Conservation (phyloP, 1,140 invertebrate species). For the Sminthurides bifidus region DNA sequence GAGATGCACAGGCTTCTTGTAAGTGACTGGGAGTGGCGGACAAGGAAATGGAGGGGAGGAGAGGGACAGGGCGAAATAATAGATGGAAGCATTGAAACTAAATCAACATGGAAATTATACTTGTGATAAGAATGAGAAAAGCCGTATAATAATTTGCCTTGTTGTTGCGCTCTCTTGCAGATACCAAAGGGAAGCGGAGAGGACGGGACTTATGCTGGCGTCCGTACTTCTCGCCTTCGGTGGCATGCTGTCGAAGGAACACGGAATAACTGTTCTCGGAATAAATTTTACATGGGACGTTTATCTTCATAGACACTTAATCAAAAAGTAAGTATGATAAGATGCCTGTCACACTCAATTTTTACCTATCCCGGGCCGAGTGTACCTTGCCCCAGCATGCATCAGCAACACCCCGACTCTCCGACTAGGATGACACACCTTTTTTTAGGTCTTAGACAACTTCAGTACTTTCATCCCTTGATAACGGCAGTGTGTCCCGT, state of each 20-base stretch:
- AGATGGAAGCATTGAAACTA: too few relatives aligned
- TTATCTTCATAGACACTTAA: slow-evolving; percentile 22
- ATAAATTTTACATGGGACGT: slow-evolving; percentile 35
- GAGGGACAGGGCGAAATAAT: too few relatives aligned
- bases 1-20: too few relatives aligned
- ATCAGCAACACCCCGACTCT: too few relatives aligned
- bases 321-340: slow-evolving; percentile 6
- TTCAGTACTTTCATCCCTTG: not conserved
- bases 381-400: too few relatives aligned
- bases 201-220: slow-evolving; percentile 12
- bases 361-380: not conserved
- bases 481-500: too few relatives aligned
- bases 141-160: too few relatives aligned
- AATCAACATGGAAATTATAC: not conserved
- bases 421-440: too few relatives aligned
- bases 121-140: too few relatives aligned
- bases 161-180: too few relatives aligned
- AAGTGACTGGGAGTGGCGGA: too few relatives aligned
- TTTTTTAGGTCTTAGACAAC: not conserved
- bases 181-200: slow-evolving; percentile 19
- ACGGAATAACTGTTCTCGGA: slow-evolving; percentile 46
- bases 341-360: not conserved
- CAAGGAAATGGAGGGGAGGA: too few relatives aligned
- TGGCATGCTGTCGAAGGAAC: slow-evolving; percentile 49
- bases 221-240: slow-evolving; percentile 24